A percentile compares a stretch with the other conserved stretches of the same genome.
Conservation (phyloP, 30 jellyfish, hydroid and myxozoan species). For the Turritopsis dohrnii region DNA sequence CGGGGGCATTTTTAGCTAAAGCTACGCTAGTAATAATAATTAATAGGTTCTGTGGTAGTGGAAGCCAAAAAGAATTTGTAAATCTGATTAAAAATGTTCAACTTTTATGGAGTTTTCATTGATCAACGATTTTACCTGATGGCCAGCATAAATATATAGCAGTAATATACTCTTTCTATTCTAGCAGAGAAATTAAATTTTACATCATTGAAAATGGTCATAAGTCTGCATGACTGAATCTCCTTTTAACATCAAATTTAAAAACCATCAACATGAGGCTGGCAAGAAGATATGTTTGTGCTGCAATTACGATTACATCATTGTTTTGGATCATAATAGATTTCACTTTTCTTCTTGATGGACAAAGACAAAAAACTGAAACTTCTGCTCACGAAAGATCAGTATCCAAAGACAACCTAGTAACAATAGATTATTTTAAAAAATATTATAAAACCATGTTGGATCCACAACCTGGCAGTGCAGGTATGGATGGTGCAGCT, state of each 20-base stretch:
- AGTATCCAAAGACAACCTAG: conserved; percentile 9
- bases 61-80: no score
- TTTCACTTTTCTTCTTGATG: conserved; percentile 67
- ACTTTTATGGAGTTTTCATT: no score
- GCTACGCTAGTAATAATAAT: no score
- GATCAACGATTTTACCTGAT: no score
- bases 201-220: background rate
- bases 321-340: conserved; percentile 83
- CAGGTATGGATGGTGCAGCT: conserved; percentile 93
- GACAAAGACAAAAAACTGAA: conserved; percentile 29
- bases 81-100: no score
- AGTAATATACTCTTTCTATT: no score
- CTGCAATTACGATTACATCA: conserved; percentile 59
- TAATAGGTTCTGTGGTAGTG: no score
- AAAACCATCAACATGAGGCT: conserved; percentile 43
- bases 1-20: no score
- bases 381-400: conserved; percentile 9
- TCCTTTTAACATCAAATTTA: background rate
- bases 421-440: conserved; percentile 58
- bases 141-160: no score
- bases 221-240: background rate
- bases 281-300: conserved; percentile 84
- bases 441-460: conserved; percentile 41
- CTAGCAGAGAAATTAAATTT: background rate
- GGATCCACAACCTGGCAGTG: conserved; percentile 59